Evolutionary conservation across 2,797 vertebrate genomes (phyloP).

Genomic region (Brachyrhaphis roseni): DNA sequence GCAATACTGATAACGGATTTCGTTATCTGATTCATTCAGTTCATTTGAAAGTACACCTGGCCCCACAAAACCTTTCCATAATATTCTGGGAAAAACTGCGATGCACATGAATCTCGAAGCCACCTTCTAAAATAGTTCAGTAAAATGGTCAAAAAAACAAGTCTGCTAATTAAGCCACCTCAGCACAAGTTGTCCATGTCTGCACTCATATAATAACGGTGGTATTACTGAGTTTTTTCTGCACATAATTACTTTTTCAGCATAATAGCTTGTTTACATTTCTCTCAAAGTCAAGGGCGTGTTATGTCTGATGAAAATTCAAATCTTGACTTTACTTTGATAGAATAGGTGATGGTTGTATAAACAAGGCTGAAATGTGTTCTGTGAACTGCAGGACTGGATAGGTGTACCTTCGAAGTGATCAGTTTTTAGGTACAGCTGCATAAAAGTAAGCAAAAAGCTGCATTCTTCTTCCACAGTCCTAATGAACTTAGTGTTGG

Average conservation of each 20-base stretch:
- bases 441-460: background rate
- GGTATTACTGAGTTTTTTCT: background rate
- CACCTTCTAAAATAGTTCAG: background rate
- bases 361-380: background rate
- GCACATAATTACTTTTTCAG: background rate
- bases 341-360: background rate
- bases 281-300: background rate
- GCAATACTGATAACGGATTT: too few relatives aligned
- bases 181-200: background rate
- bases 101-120: background rate
- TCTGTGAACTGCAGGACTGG: background rate
- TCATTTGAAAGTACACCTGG: background rate
- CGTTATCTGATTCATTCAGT: too few relatives aligned
- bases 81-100: background rate
- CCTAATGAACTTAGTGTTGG: constrained; percentile 6
- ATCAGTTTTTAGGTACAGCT: background rate
- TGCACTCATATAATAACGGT: background rate
- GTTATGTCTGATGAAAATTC: background rate
- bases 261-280: background rate
- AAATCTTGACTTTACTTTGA: background rate
- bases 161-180: background rate
- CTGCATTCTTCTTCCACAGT: constrained; percentile 5
- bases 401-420: background rate
- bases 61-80: background rate
- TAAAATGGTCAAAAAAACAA: background rate